phyloP scores from a whole-genome alignment of 1,140 invertebrate species.

The Cotesia chilonis region DNA sequence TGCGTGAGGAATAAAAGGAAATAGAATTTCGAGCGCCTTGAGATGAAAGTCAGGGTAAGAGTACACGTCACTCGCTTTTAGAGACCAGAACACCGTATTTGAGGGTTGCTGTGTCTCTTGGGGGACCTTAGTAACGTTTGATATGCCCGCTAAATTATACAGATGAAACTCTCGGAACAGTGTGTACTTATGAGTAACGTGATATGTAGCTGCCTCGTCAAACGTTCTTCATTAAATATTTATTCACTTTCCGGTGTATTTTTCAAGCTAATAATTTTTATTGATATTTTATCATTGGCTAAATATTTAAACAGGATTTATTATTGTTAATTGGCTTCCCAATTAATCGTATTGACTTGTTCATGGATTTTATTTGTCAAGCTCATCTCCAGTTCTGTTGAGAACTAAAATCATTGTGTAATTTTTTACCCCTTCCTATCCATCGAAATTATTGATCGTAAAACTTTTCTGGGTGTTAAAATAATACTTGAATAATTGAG shows the following conservation, averaged over 20 bases:
- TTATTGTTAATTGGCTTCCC: not conserved
- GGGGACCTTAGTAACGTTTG: not conserved
- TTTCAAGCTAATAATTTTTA: no score
- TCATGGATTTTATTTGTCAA: no score
- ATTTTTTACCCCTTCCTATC: no score
- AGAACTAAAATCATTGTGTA: no score
- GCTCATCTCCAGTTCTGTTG: no score
- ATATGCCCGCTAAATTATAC: conserved; percentile 25
- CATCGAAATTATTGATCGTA: no score
- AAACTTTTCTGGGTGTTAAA: not conserved
- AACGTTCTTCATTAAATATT: conserved; percentile 4
- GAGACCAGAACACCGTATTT: not conserved
- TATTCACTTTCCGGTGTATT: not conserved
- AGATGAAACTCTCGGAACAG: not conserved
- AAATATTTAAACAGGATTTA: no score
- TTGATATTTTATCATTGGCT: no score
- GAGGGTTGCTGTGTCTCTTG: conserved; percentile 7
- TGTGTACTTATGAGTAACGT: not conserved
- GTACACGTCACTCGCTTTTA: no score
- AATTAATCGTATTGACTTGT: not conserved
- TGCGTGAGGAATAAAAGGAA: not conserved
- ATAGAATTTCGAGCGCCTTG: not conserved
- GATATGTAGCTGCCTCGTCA: not conserved
- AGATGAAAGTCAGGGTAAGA: no score
- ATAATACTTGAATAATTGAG: conserved; percentile 1